Base-by-base conservation (phyloP, 2,797 vertebrate genomes). In the Gephyroberyx darwinii region DNA sequence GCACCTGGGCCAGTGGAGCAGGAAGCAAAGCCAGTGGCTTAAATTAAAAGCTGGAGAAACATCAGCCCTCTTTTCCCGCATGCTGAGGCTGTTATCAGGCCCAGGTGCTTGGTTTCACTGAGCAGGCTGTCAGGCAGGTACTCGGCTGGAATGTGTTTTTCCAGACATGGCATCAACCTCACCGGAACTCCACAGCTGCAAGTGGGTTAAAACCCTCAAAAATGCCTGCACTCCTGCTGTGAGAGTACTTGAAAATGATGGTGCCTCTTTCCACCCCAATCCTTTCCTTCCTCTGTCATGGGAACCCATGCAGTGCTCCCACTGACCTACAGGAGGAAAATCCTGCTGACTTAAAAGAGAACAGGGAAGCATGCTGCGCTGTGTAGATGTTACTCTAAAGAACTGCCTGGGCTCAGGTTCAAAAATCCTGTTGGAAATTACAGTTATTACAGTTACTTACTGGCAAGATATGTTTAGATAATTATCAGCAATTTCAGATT, bases 231-330 rank as follows among this genome's bases (percentile, higher is more conserved):
- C 58, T 54, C 77, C 71, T 67, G 68, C 80, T 57, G 68, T 53
- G 41, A 35, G 33, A 5, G 33, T 8, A 35, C 47, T 72, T 59
- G 69, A 26, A 75, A 65, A 55, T 13, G 14, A 39, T 58, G 55
- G 41, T 68, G 41, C 31, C 41, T 39, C 19, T 31, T 39, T 30
- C 56, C 13, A 48, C 35, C 37, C 55, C 47, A 26, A 58, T 17
- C 56, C 37, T 65, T 63, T 80, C 61, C 71, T 82, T 26, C 75
- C 60, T 60, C 64, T 43, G 10, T 71, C 84, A 73, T 76, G 77
- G 75, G 66, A 85, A 78, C 33, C 43, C 30, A 10, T 22, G 20
- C 13, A 26, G 35, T 69, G 20, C 19, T 69, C 71, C 43, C 31
- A 55, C 8, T 55, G 51, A 65, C 65, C 62, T 71, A 22, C 26